Conservation (phyloP, 2,797 vertebrate species). For the Galagoides demidoff region DNA sequence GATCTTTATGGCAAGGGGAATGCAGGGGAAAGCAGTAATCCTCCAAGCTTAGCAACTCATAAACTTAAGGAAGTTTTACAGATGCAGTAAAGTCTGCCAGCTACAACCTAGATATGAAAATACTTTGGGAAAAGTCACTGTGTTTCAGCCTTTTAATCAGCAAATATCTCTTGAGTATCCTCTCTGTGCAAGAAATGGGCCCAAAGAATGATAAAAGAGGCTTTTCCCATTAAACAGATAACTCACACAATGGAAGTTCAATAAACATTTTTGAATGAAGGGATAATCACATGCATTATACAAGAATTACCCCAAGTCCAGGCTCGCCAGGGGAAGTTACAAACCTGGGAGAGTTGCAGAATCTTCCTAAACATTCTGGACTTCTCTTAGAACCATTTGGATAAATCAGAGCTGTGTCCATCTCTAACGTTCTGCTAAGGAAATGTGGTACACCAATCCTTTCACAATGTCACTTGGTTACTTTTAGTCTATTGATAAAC, state of each 20-base stretch:
- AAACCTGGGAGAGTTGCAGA: not conserved
- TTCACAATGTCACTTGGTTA: not conserved
- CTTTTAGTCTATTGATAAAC: not conserved
- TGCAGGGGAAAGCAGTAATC: not conserved
- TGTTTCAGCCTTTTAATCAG: not conserved
- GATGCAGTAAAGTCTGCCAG: slow-evolving; percentile 21
- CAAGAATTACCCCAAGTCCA: not conserved
- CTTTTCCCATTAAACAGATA: not conserved
- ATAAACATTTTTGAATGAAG: not conserved
- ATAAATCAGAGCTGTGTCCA: not conserved
- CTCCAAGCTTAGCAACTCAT: slow-evolving; percentile 10
- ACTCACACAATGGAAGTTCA: not conserved
- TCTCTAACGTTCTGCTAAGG: not conserved
- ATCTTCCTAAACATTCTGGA: not conserved
- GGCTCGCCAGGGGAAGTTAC: not conserved
- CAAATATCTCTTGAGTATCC: not conserved
- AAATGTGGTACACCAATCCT: not conserved
- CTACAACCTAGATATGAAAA: not conserved
- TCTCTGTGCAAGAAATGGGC: not conserved
- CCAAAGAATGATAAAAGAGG: not conserved
- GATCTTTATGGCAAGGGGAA: not conserved
- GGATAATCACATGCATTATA: not conserved
- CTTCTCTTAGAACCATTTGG: not conserved
- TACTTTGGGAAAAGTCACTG: not conserved
- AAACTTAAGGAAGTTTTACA: slow-evolving; percentile 38